Evolutionary conservation across 2,797 vertebrate genomes (phyloP).

Genomic region (Mormyrus proboscirostris): DNA sequence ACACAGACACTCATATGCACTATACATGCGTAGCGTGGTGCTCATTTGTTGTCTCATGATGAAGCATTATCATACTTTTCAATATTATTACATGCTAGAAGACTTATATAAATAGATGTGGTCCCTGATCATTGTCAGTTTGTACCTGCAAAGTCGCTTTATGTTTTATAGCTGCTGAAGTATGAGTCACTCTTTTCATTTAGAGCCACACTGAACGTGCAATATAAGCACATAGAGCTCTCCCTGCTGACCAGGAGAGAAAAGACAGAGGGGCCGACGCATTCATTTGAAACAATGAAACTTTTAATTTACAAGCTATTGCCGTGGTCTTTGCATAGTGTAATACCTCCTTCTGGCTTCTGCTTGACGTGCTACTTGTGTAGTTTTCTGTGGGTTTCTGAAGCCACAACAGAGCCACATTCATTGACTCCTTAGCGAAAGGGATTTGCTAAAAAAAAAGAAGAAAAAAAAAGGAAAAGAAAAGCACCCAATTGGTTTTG

Average conservation of each 20-base stretch:
- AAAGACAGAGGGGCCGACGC: background rate
- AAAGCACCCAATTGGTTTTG: background rate
- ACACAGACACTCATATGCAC: background rate
- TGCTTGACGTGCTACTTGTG: background rate
- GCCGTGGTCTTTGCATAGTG: background rate
- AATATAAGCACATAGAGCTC: slow-evolving; percentile 3
- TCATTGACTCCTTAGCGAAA: background rate
- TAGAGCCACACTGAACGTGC: background rate
- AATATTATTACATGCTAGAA: background rate
- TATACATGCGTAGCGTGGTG: background rate
- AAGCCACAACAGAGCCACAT: background rate
- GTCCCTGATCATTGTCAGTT: background rate
- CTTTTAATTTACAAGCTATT: background rate
- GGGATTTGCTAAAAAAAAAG: background rate
- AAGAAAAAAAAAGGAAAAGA: background rate
- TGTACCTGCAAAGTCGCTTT: background rate
- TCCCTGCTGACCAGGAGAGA: slow-evolving; percentile 11
- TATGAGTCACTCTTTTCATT: slow-evolving; percentile 14
- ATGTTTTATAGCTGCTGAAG: background rate
- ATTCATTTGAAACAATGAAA: background rate
- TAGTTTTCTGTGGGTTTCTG: background rate
- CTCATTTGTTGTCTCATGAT: background rate
- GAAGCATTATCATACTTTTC: background rate
- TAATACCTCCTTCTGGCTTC: background rate
- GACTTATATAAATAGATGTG: background rate